These are phyloP conservation scores for Bos taurus DNA, from an alignment of 2,113 vertebrate species.

Conservation along the genomic window DNA sequence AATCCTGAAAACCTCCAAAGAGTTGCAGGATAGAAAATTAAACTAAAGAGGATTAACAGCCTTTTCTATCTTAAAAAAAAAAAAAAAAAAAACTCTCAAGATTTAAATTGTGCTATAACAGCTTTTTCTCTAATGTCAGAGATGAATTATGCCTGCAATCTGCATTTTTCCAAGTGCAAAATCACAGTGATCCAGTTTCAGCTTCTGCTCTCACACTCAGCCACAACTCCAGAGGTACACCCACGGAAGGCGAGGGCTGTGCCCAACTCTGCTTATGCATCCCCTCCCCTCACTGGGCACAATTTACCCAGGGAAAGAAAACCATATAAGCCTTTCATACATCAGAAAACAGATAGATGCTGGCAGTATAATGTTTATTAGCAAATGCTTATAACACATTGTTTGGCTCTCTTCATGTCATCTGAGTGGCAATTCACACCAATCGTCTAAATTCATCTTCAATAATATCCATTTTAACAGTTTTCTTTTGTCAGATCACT, in stretches of 20 bases:
- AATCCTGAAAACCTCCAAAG: conserved; percentile 74
- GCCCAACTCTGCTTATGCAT: background rate
- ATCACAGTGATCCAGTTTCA: conserved; percentile 81
- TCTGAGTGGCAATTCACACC: conserved; percentile 51
- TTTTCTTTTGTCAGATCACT: conserved; percentile 60
- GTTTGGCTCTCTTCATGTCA: conserved; percentile 57
- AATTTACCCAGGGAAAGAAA: conserved; percentile 57
- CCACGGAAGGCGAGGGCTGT: background rate
- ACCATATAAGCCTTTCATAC: conserved; percentile 46
- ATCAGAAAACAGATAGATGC: conserved; percentile 54
- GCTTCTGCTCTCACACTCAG: conserved; percentile 52
- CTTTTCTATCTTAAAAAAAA: conserved; percentile 71
- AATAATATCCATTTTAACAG: conserved; percentile 29
- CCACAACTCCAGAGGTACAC: conserved; percentile 54
- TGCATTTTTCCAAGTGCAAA: conserved; percentile 74
- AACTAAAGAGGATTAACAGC: conserved; percentile 67
- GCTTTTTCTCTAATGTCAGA: conserved; percentile 74
- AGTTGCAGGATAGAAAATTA: conserved; percentile 74
- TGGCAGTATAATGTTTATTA: conserved; percentile 68
- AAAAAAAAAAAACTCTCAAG: conserved; percentile 57
- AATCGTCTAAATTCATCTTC: conserved; percentile 50
- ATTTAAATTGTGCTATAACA: conserved; percentile 82
- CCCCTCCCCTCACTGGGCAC: conserved; percentile 47
- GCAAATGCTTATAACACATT: conserved; percentile 52
- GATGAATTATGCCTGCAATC: conserved; percentile 53